phyloP scores from a whole-genome alignment of 2,888 invertebrate genomes.

The Dicranocentrus wangi region DNA sequence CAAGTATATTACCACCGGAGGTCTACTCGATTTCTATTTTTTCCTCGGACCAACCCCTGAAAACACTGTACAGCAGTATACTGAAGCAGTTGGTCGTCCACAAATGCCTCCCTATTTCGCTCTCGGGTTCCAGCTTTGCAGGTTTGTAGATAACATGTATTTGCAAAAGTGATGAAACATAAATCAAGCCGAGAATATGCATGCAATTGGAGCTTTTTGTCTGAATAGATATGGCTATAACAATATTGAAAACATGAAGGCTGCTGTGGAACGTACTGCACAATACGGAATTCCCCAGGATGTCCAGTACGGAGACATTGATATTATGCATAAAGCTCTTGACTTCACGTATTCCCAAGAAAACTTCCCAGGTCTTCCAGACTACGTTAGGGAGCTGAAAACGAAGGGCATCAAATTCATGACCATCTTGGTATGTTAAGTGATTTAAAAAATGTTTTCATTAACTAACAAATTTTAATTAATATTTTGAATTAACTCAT shows the following conservation, averaged over 20 bases:
- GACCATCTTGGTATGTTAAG: conserved; percentile 69
- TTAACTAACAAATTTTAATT: neutral
- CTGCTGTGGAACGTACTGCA: conserved; percentile 81
- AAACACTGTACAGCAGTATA: conserved; percentile 82
- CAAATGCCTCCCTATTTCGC: conserved; percentile 91
- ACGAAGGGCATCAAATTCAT: conserved; percentile 76
- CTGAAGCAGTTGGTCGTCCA: conserved; percentile 82
- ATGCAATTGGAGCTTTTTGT: no score
- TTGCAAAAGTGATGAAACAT: no score
- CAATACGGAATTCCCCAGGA: conserved; percentile 82
- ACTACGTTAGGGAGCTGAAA: conserved; percentile 82
- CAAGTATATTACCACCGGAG: conserved; percentile 87
- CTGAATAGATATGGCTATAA: no score
- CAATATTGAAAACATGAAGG: conserved; percentile 80
- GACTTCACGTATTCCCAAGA: conserved; percentile 84
- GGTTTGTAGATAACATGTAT: conserved; percentile 83
- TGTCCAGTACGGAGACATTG: conserved; percentile 76
- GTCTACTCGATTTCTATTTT: conserved; percentile 86
- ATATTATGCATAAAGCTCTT: conserved; percentile 81
- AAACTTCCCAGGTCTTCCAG: conserved; percentile 80
- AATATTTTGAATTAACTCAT: neutral
- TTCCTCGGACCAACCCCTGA: conserved; percentile 85
- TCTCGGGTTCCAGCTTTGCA: conserved; percentile 92
- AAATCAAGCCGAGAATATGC: no score
- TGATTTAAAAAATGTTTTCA: no score